Percentiles rank a stretch among this genome's conserved stretches.
Evolutionary conservation across 2,797 vertebrate species (phyloP).

Genomic region (Sylvilagus floridanus): DNA sequence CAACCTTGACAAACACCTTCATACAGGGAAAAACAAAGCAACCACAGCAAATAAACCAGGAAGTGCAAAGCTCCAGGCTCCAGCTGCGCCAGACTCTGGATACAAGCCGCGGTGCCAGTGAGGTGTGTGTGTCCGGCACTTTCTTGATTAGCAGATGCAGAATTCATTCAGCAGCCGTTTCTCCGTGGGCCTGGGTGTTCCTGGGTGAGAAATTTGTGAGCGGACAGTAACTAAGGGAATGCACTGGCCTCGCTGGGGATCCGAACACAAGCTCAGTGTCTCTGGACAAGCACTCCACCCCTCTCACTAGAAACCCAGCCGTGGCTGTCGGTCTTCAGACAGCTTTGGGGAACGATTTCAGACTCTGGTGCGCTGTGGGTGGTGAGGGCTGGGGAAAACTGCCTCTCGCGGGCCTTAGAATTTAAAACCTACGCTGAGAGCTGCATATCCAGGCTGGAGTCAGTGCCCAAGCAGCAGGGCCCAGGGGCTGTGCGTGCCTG

Average conservation of each 20-base stretch:
- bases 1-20: background rate
- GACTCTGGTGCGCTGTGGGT: background rate
- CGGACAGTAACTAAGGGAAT: background rate
- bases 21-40: background rate
- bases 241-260: background rate
- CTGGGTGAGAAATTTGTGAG: background rate
- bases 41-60: background rate
- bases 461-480: background rate
- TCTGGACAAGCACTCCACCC: background rate
- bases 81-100: background rate
- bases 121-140: background rate
- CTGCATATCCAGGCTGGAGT: background rate
- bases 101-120: background rate
- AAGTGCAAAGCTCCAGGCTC: background rate
- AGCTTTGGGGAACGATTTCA: background rate
- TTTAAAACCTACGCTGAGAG: background rate
- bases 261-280: background rate
- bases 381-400: background rate
- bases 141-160: background rate
- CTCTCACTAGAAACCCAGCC: background rate
- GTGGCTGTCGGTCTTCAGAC: background rate
- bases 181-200: background rate
- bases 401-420: background rate
- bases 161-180: background rate
- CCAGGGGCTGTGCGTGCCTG: background rate